These are phyloP conservation scores for Acronicta alni DNA, from an alignment of 2,888 invertebrate genomes.

Conservation along the genomic window DNA sequence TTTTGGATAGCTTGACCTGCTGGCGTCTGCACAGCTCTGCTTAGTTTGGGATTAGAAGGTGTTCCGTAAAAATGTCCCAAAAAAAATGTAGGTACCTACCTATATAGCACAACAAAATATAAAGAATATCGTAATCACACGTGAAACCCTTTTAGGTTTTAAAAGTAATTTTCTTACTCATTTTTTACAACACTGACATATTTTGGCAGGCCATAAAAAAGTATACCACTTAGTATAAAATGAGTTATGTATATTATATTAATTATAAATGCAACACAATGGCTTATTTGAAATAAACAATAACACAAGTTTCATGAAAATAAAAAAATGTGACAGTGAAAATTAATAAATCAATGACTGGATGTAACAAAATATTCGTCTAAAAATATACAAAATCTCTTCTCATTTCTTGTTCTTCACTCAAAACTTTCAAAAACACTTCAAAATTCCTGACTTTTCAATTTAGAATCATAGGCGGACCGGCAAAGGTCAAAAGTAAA, in stretches of 20 bases:
- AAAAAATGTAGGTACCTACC: too few relatives aligned
- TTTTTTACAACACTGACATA: too few relatives aligned
- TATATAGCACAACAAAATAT: not conserved
- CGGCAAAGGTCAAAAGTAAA: conserved; percentile 1
- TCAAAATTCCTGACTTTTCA: conserved; percentile 18
- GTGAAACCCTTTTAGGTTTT: too few relatives aligned
- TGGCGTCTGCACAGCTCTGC: too few relatives aligned
- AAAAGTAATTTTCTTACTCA: too few relatives aligned
- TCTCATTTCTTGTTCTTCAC: not conserved
- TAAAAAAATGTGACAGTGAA: not conserved
- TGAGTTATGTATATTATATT: conserved; percentile 13
- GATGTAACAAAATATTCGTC: not conserved
- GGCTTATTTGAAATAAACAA: conserved; percentile 9
- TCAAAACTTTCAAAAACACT: conserved; percentile 7
- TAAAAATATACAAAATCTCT: not conserved
- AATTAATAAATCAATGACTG: not conserved
- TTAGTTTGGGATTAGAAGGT: too few relatives aligned
- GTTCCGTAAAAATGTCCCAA: too few relatives aligned
- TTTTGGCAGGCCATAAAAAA: not conserved
- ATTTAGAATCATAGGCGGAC: conserved; percentile 19
- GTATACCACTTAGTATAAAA: not conserved
- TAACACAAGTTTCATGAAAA: conserved; percentile 1
- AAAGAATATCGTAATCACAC: not conserved
- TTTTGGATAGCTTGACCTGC: too few relatives aligned
- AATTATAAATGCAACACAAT: conserved; percentile 31